phyloP scores from a whole-genome alignment of 2,888 invertebrate species.

The Drosophila prostipennis region DNA sequence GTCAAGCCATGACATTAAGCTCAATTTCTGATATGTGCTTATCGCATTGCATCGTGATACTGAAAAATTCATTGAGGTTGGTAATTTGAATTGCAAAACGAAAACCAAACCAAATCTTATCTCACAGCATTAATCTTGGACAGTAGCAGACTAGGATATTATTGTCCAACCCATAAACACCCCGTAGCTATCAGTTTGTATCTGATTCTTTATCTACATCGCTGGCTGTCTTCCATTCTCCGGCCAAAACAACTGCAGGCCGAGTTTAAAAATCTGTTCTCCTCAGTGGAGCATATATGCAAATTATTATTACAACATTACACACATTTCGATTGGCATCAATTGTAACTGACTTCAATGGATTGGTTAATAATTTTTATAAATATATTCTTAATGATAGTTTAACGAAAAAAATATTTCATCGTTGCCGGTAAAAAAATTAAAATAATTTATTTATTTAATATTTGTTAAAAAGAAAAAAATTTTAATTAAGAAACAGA shows the following conservation, averaged over 20 bases:
- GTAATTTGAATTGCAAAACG: conserved; percentile 70
- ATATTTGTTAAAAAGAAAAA: too few species aligned
- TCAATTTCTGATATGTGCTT: conserved; percentile 41
- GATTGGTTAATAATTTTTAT: too few species aligned
- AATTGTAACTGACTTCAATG: not conserved
- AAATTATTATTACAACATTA: conserved; percentile 59
- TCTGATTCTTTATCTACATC: conserved; percentile 25
- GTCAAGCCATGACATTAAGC: conserved; percentile 48
- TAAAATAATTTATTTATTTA: too few species aligned
- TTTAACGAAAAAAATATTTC: too few species aligned
- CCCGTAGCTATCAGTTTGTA: conserved; percentile 14
- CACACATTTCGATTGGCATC: conserved; percentile 27
- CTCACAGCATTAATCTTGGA: conserved; percentile 40
- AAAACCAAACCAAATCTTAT: conserved; percentile 44
- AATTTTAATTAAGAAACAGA: too few species aligned
- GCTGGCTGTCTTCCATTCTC: conserved; percentile 5
- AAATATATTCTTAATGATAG: too few species aligned
- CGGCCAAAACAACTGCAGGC: conserved; percentile 45
- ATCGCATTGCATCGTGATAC: conserved; percentile 51
- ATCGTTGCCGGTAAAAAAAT: too few species aligned
- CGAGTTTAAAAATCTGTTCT: conserved; percentile 42
- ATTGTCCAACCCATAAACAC: conserved; percentile 24
- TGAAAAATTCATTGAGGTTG: conserved; percentile 36
- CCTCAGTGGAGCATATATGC: conserved; percentile 53
- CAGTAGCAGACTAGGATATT: conserved; percentile 56